These are phyloP conservation scores for Lepidurus couesii DNA, from an alignment of 1,140 invertebrate species.

Conservation along the genomic window DNA sequence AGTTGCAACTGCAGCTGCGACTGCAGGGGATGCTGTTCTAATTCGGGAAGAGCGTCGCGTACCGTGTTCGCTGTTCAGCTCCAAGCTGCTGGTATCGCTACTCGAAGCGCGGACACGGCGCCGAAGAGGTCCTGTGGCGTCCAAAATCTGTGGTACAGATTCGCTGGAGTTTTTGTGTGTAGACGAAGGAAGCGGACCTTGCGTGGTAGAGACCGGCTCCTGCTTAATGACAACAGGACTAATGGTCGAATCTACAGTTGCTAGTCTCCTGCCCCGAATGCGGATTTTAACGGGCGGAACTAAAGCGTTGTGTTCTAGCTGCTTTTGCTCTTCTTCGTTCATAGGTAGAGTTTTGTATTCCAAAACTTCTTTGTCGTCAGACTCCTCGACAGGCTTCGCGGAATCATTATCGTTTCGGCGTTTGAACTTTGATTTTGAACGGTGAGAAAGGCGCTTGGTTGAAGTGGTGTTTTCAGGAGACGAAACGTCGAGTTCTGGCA, in stretches of 20 bases:
- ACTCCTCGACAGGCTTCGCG: not conserved
- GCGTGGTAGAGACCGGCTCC: not conserved
- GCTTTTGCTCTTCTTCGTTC: slow-evolving; percentile 28
- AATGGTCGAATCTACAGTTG: not conserved
- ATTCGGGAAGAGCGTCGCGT: not conserved
- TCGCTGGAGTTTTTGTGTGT: not conserved
- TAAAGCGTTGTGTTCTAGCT: slow-evolving; percentile 3
- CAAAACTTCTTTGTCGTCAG: not conserved
- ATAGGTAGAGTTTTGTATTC: slow-evolving; percentile 26
- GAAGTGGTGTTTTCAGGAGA: not conserved
- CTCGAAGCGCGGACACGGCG: not conserved
- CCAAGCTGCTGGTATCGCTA: slow-evolving; percentile 9
- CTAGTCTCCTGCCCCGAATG: slow-evolving; percentile 2
- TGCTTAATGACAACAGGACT: not conserved
- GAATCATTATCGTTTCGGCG: slow-evolving; percentile 5
- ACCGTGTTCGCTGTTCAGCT: not conserved
- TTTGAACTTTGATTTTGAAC: slow-evolving; percentile 30
- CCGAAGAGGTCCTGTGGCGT: not conserved
- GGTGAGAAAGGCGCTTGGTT: slow-evolving; percentile 10
- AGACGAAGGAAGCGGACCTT: not conserved
- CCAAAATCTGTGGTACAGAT: not conserved
- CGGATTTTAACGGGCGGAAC: not conserved
- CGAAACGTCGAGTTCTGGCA: not conserved
- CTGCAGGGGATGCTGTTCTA: not conserved
- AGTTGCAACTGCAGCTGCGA: not conserved